Percentiles rank a stretch among this genome's conserved stretches.
Evolutionary conservation across 2,888 invertebrate species (phyloP).

Genomic region (Caenorhabditis sp.): DNA sequence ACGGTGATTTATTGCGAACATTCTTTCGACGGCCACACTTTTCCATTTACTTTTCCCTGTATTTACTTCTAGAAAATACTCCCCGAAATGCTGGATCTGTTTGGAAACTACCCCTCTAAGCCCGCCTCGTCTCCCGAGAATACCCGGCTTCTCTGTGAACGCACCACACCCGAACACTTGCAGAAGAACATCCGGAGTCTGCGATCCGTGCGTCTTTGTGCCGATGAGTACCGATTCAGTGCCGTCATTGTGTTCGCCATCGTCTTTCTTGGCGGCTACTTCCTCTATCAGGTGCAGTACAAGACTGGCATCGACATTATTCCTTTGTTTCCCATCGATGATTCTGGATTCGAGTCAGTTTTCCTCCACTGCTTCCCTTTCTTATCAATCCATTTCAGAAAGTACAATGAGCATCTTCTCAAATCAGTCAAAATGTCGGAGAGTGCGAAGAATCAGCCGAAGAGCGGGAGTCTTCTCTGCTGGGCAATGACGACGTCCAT

Average conservation of each 20-base stretch:
- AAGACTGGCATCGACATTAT: constrained; percentile 66
- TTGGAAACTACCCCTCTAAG: background rate
- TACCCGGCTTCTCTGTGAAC: background rate
- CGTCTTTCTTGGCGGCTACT: constrained; percentile 28
- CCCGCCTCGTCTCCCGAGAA: too few relatives aligned
- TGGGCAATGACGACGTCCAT: constrained; percentile 68
- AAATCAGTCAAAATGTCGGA: constrained; percentile 47
- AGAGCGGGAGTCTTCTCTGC: constrained; percentile 60
- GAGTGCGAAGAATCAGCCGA: constrained; percentile 58
- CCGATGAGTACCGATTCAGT: constrained; percentile 44
- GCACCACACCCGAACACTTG: constrained; percentile 13
- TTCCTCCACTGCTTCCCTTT: too few relatives aligned
- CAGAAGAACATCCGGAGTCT: constrained; percentile 45
- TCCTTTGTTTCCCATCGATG: constrained; percentile 64
- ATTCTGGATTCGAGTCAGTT: constrained; percentile 67
- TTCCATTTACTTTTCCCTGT: background rate
- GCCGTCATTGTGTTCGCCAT: constrained; percentile 30
- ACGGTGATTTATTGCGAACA: constrained; percentile 11
- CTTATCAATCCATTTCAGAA: constrained; percentile 40
- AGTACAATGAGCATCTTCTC: constrained; percentile 59
- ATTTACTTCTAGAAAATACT: background rate
- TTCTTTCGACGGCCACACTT: background rate
- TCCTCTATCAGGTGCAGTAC: constrained; percentile 63
- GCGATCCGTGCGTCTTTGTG: constrained; percentile 32
- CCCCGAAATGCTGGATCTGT: background rate